Evolutionary conservation across 1,140 invertebrate genomes (phyloP).

Genomic region (Ceratina japonica): DNA sequence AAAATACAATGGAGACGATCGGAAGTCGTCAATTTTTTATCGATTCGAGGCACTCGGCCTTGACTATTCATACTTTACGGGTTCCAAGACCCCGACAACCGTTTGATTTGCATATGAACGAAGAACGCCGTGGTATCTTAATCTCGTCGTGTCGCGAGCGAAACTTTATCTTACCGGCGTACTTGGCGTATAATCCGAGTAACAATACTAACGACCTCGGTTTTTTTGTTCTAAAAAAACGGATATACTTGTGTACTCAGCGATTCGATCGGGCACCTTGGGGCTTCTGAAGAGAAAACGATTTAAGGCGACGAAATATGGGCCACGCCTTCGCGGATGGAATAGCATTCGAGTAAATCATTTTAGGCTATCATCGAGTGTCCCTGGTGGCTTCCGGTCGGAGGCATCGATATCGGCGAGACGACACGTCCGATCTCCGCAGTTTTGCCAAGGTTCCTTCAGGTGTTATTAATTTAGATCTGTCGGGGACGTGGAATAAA

Average conservation of each 20-base stretch:
- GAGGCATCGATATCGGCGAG: conserved; percentile 22
- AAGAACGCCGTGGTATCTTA: background rate
- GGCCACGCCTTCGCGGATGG: background rate
- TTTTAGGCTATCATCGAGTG: conserved; percentile 52
- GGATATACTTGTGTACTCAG: background rate
- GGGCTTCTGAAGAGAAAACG: too few relatives aligned
- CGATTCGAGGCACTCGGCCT: background rate
- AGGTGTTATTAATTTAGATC: too few relatives aligned
- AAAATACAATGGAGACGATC: background rate
- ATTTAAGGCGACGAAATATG: background rate
- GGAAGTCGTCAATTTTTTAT: background rate
- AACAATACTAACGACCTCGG: background rate
- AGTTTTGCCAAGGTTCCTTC: background rate
- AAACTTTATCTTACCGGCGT: background rate
- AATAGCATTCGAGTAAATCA: background rate
- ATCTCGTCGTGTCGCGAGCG: background rate
- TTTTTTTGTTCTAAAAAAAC: background rate
- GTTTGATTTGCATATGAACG: background rate
- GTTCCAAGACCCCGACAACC: background rate
- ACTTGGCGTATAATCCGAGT: background rate
- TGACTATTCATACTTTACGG: background rate
- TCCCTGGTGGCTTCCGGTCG: conserved; percentile 59
- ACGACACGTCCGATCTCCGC: background rate
- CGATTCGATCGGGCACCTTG: too few relatives aligned
- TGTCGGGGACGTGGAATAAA: too few relatives aligned